Evolutionary conservation across 2,888 invertebrate genomes (phyloP), one percentile per base, ranked within the genome.

Genomic region (Bibio marci): DNA sequence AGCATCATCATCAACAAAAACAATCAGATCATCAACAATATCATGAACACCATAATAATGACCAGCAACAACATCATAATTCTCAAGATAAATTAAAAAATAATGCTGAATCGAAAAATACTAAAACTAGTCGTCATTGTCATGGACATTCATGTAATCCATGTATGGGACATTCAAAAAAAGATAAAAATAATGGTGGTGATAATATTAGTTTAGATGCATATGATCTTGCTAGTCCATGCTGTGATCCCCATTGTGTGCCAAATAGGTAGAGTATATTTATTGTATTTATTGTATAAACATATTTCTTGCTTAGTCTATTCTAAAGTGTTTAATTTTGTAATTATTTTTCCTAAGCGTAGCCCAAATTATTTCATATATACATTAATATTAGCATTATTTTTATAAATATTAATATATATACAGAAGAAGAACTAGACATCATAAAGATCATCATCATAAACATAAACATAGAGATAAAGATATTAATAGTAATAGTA

Each of bases 211-310:
- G 83, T 50, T 64, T 86, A 39, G 86, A 86, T 55, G 86, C 85
- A 4, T 87, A 87, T 49, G 86, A 86, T 54, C 63, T 86, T 36
- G 86, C 86, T 1, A 82, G 83, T 53, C 82, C 85, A 1, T 86
- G 86, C 53, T 86, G 86, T 56, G 82, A 85, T 56, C 80, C 85
- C 0, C 80, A 83, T 48, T 87, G 85, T 54, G 82, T 86, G 36
- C 85, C 86, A 4, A 73, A 74, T 39, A 62, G 62, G 43, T 38
- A 22, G 33, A n/a, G n/a, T n/a, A n/a, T n/a, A n/a, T n/a, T n/a
- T n/a, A n/a, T n/a, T n/a, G n/a, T n/a, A n/a, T n/a, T n/a, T n/a
- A n/a, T n/a, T n/a, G n/a, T n/a, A n/a, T n/a, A n/a, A n/a, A n/a
- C n/a, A n/a, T 22, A 22, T 22, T 22, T 22, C 5, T 22, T 22